These are phyloP conservation scores for Apogon talboti DNA, from an alignment of 2,797 vertebrate genomes.

Conservation along the genomic window DNA sequence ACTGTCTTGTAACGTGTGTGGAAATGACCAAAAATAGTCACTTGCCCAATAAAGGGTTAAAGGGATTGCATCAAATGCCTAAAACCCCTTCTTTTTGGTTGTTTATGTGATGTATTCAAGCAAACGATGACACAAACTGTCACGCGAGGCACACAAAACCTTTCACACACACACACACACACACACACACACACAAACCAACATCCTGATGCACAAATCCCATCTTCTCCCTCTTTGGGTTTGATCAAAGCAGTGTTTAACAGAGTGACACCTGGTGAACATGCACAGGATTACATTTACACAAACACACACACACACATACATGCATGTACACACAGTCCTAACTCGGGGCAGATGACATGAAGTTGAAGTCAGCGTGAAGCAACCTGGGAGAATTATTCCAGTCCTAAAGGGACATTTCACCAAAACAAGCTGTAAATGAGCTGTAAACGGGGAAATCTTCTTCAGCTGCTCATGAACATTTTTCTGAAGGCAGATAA, in stretches of 20 bases:
- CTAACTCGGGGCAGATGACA: constrained; percentile 49
- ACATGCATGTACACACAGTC: constrained; percentile 14
- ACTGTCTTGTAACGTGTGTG: no score
- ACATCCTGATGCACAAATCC: constrained; percentile 7
- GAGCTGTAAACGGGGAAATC: constrained; percentile 42
- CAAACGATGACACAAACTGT: constrained; percentile 9
- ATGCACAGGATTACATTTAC: constrained; percentile 14
- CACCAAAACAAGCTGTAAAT: constrained; percentile 38
- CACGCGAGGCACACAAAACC: neutral
- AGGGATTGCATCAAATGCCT: no score
- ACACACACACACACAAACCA: constrained; percentile 5
- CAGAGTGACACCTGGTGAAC: constrained; percentile 29
- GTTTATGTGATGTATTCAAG: constrained; percentile 3
- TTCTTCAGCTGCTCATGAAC: constrained; percentile 12
- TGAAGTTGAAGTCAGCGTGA: constrained; percentile 7
- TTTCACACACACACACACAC: neutral
- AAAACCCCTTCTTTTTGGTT: neutral
- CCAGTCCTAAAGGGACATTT: constrained; percentile 45
- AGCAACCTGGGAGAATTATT: constrained; percentile 18
- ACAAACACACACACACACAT: constrained; percentile 8
- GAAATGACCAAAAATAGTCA: no score
- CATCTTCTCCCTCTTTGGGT: constrained; percentile 7
- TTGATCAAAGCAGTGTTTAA: constrained; percentile 27
- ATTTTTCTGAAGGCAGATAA: neutral
- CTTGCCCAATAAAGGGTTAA: no score